These are phyloP conservation scores for Phortica okadai DNA, from an alignment of 2,888 invertebrate species.

Conservation along the genomic window DNA sequence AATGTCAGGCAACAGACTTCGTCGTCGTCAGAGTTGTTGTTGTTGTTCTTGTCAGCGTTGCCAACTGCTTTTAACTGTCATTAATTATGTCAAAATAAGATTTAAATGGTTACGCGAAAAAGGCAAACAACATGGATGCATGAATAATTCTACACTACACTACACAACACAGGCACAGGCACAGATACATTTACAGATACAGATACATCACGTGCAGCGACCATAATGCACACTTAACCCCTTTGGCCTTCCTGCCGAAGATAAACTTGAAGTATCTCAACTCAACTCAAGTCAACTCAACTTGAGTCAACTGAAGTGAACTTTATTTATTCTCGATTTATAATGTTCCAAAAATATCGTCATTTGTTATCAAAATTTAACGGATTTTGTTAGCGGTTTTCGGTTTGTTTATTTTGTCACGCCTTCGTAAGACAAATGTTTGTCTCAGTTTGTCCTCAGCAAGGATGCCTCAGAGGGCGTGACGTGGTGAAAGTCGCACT, in stretches of 20 bases:
- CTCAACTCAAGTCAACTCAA: not conserved
- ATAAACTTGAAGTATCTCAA: not conserved
- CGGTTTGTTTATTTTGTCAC: not conserved
- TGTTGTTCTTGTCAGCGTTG: not conserved
- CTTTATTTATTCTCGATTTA: not conserved
- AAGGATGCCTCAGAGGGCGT: not conserved
- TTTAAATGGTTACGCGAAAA: conserved; percentile 60
- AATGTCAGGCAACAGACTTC: conserved; percentile 18
- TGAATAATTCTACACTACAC: not conserved
- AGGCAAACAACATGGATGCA: conserved; percentile 12
- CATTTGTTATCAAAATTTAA: conserved; percentile 30
- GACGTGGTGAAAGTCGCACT: not conserved
- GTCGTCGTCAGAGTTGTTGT: conserved; percentile 2
- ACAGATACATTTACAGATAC: not conserved
- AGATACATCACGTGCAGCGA: not conserved
- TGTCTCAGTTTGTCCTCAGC: not conserved
- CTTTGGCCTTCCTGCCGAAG: not conserved
- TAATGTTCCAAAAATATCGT: conserved; percentile 12
- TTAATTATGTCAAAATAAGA: conserved; percentile 72
- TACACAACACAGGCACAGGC: conserved; percentile 3
- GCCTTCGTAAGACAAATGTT: not conserved
- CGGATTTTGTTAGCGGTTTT: conserved; percentile 25
- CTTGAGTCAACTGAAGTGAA: not conserved
- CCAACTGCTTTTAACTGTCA: conserved; percentile 70
- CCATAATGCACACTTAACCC: not conserved